phyloP scores from a whole-genome alignment of 1,140 invertebrate species.

The Chymomyza costata region DNA sequence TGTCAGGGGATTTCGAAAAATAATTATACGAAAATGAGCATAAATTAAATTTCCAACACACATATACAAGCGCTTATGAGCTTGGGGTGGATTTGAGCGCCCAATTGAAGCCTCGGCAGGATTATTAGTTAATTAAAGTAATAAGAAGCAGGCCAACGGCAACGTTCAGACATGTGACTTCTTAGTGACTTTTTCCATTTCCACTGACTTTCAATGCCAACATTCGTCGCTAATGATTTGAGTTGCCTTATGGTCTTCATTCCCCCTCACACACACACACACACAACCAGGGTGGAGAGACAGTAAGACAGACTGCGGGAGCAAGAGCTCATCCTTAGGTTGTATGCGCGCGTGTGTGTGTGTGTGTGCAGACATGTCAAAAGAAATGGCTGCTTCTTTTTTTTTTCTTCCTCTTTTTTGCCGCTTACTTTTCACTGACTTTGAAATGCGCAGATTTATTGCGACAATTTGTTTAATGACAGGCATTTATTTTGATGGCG shows the following conservation, averaged over 20 bases:
- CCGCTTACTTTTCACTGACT: conserved; percentile 57
- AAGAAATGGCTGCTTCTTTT: background rate
- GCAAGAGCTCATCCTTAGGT: no score
- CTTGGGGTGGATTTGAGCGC: background rate
- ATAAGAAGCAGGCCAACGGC: conserved; percentile 1
- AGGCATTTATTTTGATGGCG: conserved; percentile 72
- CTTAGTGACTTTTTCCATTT: background rate
- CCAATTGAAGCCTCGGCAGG: conserved; percentile 6
- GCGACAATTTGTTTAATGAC: conserved; percentile 74
- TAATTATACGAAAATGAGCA: conserved; percentile 3
- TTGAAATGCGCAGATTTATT: conserved; percentile 71
- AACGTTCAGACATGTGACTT: background rate
- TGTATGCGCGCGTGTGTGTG: no score
- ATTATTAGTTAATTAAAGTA: conserved; percentile 47
- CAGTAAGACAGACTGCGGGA: background rate
- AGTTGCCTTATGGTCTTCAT: conserved; percentile 1
- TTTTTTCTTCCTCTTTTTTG: conserved; percentile 22
- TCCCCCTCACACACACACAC: background rate
- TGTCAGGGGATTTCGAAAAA: conserved; percentile 1
- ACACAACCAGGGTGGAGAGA: background rate
- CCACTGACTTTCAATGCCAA: conserved; percentile 4
- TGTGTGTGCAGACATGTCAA: no score
- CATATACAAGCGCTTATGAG: background rate
- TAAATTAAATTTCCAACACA: conserved; percentile 5
- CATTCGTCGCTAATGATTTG: conserved; percentile 6